A percentile compares a stretch with the other conserved stretches of the same genome.
These are phyloP conservation scores for Diceros bicornis DNA, from an alignment of 2,797 vertebrate species.

Conservation along the genomic window DNA sequence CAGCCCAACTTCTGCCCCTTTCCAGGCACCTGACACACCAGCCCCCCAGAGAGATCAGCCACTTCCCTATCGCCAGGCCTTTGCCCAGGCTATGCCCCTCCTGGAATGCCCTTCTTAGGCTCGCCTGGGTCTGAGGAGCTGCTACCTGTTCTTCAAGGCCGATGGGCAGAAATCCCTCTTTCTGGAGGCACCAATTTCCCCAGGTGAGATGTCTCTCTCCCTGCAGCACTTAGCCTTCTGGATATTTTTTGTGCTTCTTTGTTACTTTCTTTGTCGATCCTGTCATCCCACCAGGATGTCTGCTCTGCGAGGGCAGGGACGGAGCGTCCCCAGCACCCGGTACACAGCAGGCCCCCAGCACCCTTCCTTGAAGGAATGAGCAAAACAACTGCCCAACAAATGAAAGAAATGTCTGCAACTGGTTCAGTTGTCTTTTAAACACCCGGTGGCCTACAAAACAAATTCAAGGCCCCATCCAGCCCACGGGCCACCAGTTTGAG, in stretches of 20 bases:
- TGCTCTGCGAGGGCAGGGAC: not conserved
- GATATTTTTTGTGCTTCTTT: not conserved
- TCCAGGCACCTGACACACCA: not conserved
- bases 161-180: not conserved
- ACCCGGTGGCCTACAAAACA: not conserved
- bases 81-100: not conserved
- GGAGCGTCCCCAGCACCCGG: too few species aligned
- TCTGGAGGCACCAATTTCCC: not conserved
- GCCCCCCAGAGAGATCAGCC: not conserved
- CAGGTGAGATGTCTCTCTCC: not conserved
- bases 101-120: not conserved
- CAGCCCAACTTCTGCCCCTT: not conserved
- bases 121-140: not conserved
- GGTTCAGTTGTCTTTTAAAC: not conserved
- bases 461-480: not conserved
- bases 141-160: not conserved
- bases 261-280: not conserved
- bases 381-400: not conserved
- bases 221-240: not conserved
- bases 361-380: not conserved
- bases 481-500: not conserved
- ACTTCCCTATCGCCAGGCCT: not conserved
- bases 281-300: not conserved
- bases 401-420: not conserved
- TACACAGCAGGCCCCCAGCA: not conserved